Evolutionary conservation across 2,888 invertebrate species (phyloP).

Genomic region (Scelioninae gen. 2): DNA sequence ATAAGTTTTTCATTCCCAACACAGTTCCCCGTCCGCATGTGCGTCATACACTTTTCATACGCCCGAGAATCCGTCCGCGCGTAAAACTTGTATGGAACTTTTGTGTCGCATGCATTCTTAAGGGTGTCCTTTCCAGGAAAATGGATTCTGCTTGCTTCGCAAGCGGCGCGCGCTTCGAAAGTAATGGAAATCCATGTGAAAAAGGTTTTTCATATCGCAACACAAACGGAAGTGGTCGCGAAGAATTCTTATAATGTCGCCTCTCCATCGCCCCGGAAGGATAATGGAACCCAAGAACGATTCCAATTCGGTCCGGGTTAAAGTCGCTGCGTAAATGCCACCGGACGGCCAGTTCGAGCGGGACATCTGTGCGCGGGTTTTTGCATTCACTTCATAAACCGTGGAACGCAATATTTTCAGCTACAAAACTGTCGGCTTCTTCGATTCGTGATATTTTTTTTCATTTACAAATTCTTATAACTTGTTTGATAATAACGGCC

Average conservation of each 20-base stretch:
- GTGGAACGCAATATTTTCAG: too few species aligned
- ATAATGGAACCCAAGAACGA: too few species aligned
- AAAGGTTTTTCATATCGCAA: conserved; percentile 25
- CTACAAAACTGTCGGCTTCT: too few species aligned
- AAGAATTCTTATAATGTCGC: conserved; percentile 20
- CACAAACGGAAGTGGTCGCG: conserved; percentile 32
- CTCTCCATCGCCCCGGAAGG: background rate
- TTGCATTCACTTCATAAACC: too few species aligned
- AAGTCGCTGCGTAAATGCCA: too few species aligned
- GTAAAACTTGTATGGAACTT: conserved; percentile 35
- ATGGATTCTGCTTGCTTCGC: conserved; percentile 33
- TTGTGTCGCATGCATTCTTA: conserved; percentile 38
- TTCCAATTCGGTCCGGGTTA: too few species aligned
- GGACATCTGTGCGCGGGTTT: too few species aligned
- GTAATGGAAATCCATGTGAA: conserved; percentile 21
- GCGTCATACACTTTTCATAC: conserved; percentile 12
- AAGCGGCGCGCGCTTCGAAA: conserved; percentile 20
- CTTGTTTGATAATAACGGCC: too few species aligned
- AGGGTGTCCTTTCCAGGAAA: conserved; percentile 32
- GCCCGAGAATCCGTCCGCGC: conserved; percentile 1
- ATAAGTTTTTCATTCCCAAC: conserved; percentile 21
- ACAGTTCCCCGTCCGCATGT: conserved; percentile 7
- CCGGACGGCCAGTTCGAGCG: too few species aligned
- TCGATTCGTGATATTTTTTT: too few species aligned
- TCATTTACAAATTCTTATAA: too few species aligned